These are phyloP conservation scores for Papilio dardanus DNA, from an alignment of 1,140 invertebrate genomes.

Conservation along the genomic window DNA sequence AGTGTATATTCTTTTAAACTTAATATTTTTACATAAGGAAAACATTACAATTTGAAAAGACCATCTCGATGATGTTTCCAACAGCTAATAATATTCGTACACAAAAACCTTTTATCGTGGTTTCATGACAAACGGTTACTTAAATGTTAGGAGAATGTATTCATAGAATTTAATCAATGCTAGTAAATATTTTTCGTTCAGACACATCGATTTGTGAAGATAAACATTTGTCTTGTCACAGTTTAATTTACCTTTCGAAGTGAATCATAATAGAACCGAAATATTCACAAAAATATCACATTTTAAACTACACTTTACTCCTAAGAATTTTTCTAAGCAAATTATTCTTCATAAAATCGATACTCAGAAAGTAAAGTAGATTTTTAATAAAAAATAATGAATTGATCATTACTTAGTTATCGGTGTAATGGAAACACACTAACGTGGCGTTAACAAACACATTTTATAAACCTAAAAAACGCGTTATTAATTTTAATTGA, in stretches of 20 bases:
- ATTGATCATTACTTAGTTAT: not conserved
- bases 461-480: slow-evolving; percentile 29
- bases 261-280: not conserved
- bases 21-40: no score
- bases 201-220: not conserved
- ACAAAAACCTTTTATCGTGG: not conserved
- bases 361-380: no score
- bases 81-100: slow-evolving; percentile 27
- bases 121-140: not conserved
- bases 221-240: not conserved
- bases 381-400: no score
- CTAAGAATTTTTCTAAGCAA: no score
- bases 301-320: no score
- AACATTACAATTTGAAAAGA: not conserved
- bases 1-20: no score
- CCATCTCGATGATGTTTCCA: not conserved
- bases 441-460: slow-evolving; percentile 1
- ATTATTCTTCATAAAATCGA: no score
- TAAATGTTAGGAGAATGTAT: not conserved
- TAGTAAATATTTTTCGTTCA: not conserved
- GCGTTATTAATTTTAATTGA: slow-evolving; percentile 33
- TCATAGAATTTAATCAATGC: not conserved
- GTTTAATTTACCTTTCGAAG: not conserved
- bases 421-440: not conserved
- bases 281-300: no score